These are phyloP conservation scores for Drosophila lacteicornis DNA, from an alignment of 1,140 invertebrate species.

Conservation along the genomic window DNA sequence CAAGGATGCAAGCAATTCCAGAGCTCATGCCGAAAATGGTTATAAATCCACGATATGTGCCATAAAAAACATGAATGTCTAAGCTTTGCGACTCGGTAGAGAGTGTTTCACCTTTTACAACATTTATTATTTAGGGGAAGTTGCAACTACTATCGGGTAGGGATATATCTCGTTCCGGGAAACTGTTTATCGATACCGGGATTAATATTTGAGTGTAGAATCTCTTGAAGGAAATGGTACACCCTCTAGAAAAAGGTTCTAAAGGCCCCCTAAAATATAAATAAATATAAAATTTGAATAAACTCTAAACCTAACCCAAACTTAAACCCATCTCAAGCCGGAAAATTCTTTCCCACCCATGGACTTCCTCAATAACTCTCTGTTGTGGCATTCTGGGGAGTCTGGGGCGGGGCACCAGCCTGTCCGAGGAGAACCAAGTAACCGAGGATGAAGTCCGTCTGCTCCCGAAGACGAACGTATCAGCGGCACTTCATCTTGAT, in stretches of 20 bases:
- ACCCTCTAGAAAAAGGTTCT: too few species aligned
- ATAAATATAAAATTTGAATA: too few species aligned
- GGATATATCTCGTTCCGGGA: too few species aligned
- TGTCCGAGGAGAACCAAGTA: background rate
- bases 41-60: conserved; percentile 47
- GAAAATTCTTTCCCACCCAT: conserved; percentile 6
- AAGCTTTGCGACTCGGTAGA: background rate
- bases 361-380: conserved; percentile 15
- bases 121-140: conserved; percentile 3
- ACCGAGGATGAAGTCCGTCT: conserved; percentile 4
- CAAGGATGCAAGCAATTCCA: conserved; percentile 36
- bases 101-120: conserved; percentile 8
- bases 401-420: conserved; percentile 11
- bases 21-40: conserved; percentile 17
- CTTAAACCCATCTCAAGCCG: background rate
- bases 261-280: too few species aligned
- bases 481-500: conserved; percentile 84
- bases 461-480: conserved; percentile 52
- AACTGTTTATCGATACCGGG: too few species aligned
- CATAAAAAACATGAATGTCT: conserved; percentile 28
- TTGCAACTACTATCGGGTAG: too few species aligned
- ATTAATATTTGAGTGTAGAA: too few species aligned
- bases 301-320: too few species aligned
- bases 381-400: background rate
- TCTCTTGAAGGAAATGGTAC: too few species aligned